phyloP scores from a whole-genome alignment of 2,888 invertebrate genomes.

The Pomacea canaliculata region DNA sequence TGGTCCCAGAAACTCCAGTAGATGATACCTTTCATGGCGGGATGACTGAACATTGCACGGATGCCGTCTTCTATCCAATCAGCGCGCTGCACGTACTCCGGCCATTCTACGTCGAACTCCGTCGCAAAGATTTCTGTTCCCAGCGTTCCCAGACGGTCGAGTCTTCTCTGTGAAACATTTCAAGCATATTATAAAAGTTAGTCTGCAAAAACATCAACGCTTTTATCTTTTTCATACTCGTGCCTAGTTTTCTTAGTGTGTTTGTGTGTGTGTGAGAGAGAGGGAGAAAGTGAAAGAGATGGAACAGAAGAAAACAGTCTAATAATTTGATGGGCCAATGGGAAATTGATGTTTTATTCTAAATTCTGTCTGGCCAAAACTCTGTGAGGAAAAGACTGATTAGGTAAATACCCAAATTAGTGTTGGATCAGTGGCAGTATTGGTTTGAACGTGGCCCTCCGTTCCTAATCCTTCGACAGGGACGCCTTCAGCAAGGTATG shows the following conservation, averaged over 20 bases:
- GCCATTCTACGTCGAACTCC: constrained; percentile 20
- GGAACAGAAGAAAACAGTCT: no score
- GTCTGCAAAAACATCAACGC: no score
- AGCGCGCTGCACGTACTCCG: constrained; percentile 7
- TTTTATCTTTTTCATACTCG: no score
- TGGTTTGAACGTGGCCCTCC: constrained; percentile 14
- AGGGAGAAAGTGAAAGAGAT: no score
- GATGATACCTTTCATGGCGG: constrained; percentile 34
- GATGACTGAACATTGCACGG: constrained; percentile 37
- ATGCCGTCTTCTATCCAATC: constrained; percentile 33
- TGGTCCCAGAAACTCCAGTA: constrained; percentile 42
- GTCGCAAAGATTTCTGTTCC: constrained; percentile 20
- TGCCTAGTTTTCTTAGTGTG: no score
- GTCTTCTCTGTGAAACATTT: constrained; percentile 2
- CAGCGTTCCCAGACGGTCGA: constrained; percentile 15
- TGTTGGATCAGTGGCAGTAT: constrained; percentile 12
- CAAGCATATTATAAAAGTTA: no score
- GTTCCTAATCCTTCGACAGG: constrained; percentile 13
- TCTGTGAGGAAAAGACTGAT: no score
- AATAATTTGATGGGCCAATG: no score
- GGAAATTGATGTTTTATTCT: no score
- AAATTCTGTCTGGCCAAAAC: no score
- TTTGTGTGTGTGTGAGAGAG: no score
- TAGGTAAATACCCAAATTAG: constrained; percentile 17
- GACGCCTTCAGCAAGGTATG: neutral